phyloP scores from a whole-genome alignment of 2,113 vertebrate species.

The Neolamprologus caudopunctatus region DNA sequence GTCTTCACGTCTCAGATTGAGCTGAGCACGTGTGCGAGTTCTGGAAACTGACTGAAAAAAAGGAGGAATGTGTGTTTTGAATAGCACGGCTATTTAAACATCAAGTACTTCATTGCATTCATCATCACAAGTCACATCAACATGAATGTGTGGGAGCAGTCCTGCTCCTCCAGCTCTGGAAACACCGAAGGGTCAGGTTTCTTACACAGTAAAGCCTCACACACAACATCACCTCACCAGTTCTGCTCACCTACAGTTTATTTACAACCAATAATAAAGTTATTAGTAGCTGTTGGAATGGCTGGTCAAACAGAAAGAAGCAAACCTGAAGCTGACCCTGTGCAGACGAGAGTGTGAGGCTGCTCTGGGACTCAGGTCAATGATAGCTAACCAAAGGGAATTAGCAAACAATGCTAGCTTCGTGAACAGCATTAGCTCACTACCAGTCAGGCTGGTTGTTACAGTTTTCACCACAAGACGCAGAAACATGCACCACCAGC shows the following conservation, averaged over 20 bases:
- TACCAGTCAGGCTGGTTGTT: neutral
- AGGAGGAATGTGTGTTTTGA: neutral
- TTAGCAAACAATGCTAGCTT: neutral
- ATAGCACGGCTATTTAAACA: neutral
- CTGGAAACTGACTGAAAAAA: neutral
- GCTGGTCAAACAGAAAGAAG: neutral
- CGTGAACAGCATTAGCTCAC: neutral
- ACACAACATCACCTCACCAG: neutral
- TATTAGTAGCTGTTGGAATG: neutral
- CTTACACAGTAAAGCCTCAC: neutral
- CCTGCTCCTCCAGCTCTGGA: neutral
- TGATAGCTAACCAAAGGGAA: neutral
- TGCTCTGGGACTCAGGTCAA: neutral
- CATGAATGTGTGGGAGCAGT: neutral
- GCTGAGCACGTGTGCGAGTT: fast-evolving
- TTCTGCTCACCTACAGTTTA: neutral
- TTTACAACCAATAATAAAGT: neutral
- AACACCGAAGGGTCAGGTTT: neutral
- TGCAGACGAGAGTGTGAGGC: neutral
- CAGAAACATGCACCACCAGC: neutral
- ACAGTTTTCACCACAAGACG: neutral
- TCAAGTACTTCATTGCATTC: neutral
- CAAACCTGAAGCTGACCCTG: neutral
- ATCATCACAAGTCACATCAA: neutral
- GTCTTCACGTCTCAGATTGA: no score